Conservation (phyloP, 1,140 invertebrate species). For the Ganaspis sp. region DNA sequence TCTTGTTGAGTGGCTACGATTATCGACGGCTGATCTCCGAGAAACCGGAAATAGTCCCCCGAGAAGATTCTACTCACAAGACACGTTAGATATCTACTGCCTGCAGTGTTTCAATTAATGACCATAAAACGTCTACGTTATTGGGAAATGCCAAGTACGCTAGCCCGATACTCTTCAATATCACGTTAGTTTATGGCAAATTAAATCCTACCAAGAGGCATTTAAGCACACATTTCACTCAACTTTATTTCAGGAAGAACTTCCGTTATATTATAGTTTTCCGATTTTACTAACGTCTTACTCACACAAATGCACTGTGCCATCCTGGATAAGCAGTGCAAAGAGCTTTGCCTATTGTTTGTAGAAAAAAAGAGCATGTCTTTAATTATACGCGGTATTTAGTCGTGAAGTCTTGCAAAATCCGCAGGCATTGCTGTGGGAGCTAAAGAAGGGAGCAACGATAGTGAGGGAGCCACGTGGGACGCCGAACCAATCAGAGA, state of each 20-base stretch:
- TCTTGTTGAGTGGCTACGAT: neutral
- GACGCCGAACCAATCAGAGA: too few species aligned
- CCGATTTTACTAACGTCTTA: too few species aligned
- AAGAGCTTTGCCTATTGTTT: too few species aligned
- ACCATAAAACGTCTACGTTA: slow-evolving; percentile 11
- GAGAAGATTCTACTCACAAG: slow-evolving; percentile 19
- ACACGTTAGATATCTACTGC: slow-evolving; percentile 6
- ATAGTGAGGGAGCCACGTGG: too few species aligned
- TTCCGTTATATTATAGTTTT: too few species aligned
- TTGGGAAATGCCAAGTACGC: neutral
- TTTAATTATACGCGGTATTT: too few species aligned
- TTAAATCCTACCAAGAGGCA: neutral
- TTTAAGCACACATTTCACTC: neutral
- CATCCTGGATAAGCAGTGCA: too few species aligned
- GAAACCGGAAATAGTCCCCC: slow-evolving; percentile 13
- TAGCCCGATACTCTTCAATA: neutral
- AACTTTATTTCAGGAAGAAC: neutral
- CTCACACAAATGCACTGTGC: too few species aligned
- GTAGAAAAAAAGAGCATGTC: too few species aligned
- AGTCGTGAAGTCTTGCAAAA: too few species aligned
- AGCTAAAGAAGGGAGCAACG: too few species aligned
- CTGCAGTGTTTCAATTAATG: slow-evolving; percentile 27
- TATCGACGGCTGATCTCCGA: slow-evolving; percentile 12
- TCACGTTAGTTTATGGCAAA: neutral
- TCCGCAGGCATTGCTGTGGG: too few species aligned